phyloP scores from a whole-genome alignment of 2,888 invertebrate genomes.

The Exephanes ischioxanthus region DNA sequence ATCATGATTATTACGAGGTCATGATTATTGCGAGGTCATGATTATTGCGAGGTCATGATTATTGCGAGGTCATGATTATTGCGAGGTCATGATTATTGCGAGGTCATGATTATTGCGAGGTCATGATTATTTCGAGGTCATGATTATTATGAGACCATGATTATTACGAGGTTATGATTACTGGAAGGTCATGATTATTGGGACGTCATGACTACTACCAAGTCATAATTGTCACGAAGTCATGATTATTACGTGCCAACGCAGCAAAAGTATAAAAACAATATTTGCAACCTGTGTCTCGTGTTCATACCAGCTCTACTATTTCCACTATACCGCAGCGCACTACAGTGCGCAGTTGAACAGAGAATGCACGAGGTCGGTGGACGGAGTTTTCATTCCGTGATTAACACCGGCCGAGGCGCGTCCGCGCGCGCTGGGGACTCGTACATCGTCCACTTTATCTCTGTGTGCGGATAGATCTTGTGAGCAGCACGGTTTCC shows the following conservation, averaged over 20 bases:
- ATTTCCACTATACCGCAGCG: not conserved
- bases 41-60: no score
- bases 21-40: no score
- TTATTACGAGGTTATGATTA: not conserved
- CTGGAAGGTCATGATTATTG: not conserved
- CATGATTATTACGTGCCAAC: no score
- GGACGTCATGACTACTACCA: no score
- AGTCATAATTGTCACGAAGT: no score
- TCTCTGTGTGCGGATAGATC: conserved; percentile 13
- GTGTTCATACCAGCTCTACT: not conserved
- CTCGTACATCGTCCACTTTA: conserved; percentile 15
- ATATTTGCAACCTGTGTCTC: not conserved
- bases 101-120: no score
- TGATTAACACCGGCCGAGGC: conserved; percentile 62
- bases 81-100: no score
- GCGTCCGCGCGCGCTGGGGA: not conserved
- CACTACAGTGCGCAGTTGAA: not conserved
- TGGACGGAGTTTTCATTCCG: conserved; percentile 49
- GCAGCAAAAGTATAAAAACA: not conserved
- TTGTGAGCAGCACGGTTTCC: conserved; percentile 4
- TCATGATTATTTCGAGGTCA: no score
- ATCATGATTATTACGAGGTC: no score
- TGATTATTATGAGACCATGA: no score
- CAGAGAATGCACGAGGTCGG: not conserved
- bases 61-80: no score